A percentile compares a stretch with the other conserved stretches of the same genome.
These are phyloP conservation scores for Eulithis testata DNA, from an alignment of 2,888 invertebrate genomes.

Conservation along the genomic window DNA sequence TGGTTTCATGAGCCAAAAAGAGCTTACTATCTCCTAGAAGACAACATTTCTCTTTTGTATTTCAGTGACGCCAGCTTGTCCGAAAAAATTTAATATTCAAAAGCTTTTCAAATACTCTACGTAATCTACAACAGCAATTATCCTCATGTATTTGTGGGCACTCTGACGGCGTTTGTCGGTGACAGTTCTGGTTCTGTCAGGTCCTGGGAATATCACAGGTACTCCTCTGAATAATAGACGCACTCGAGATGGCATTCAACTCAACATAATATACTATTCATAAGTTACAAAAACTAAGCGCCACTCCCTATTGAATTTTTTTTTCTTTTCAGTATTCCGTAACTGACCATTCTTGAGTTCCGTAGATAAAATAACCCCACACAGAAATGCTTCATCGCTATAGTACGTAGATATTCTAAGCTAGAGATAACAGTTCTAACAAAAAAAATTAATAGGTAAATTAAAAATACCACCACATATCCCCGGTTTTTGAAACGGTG, in stretches of 20 bases:
- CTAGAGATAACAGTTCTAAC: no score
- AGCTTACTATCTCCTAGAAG: no score
- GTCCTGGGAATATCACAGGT: slow-evolving; percentile 35
- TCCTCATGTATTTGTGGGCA: slow-evolving; percentile 48
- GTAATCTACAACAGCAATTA: slow-evolving; percentile 50
- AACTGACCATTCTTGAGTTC: not conserved
- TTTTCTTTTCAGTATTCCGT: slow-evolving; percentile 18
- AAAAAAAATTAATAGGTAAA: no score
- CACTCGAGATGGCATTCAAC: slow-evolving; percentile 59
- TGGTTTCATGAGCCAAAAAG: no score
- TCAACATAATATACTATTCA: slow-evolving; percentile 54
- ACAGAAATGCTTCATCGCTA: no score
- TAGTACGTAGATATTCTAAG: no score
- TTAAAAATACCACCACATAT: no score
- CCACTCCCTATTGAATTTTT: slow-evolving; percentile 70
- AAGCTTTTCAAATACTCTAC: slow-evolving; percentile 29
- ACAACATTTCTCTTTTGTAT: no score
- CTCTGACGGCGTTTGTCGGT: slow-evolving; percentile 59
- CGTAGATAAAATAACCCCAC: no score
- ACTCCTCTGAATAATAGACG: slow-evolving; percentile 45
- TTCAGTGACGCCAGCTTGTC: slow-evolving; percentile 16
- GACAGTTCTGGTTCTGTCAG: slow-evolving; percentile 43
- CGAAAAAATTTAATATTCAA: slow-evolving; percentile 12
- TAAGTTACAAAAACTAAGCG: slow-evolving; percentile 68
- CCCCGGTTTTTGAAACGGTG: no score